These are phyloP conservation scores for Guaruba guarouba DNA, from an alignment of 2,113 vertebrate species.

Conservation along the genomic window DNA sequence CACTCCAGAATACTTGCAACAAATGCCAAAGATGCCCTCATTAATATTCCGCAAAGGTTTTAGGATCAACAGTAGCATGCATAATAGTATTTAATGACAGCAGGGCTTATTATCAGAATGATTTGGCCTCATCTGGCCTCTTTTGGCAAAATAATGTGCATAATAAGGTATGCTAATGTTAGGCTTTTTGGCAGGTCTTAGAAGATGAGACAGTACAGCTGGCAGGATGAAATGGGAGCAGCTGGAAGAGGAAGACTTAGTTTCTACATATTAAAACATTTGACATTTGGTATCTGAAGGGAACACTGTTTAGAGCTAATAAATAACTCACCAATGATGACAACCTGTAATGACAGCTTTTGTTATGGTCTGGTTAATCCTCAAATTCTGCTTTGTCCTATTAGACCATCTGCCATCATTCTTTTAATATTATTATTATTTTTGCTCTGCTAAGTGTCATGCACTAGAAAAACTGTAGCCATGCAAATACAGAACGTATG, in stretches of 20 bases:
- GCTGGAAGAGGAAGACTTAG: slow-evolving; percentile 66
- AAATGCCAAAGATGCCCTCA: not conserved
- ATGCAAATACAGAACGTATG: rapidly evolving
- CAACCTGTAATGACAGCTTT: slow-evolving; percentile 70
- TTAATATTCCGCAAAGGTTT: slow-evolving; percentile 38
- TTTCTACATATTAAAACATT: slow-evolving; percentile 56
- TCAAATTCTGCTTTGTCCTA: slow-evolving; percentile 8
- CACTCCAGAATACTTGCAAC: not conserved
- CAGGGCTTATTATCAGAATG: slow-evolving; percentile 47
- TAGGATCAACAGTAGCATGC: slow-evolving; percentile 45
- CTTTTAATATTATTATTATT: not conserved
- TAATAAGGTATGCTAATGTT: slow-evolving; percentile 60
- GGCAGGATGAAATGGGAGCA: slow-evolving; percentile 57
- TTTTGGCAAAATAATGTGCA: slow-evolving; percentile 57
- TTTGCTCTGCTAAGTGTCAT: not conserved
- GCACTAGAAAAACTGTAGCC: not conserved
- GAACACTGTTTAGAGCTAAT: slow-evolving; percentile 63
- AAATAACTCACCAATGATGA: slow-evolving; percentile 66
- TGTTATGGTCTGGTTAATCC: slow-evolving; percentile 67
- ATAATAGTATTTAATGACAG: slow-evolving; percentile 57
- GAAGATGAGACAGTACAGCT: slow-evolving; percentile 62
- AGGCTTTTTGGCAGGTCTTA: slow-evolving; percentile 62
- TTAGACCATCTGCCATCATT: slow-evolving; percentile 69
- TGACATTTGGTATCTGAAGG: slow-evolving; percentile 75
- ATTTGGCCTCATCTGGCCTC: slow-evolving; percentile 70